phyloP scores from a whole-genome alignment of 2,797 vertebrate species.

The Siniperca undulata region DNA sequence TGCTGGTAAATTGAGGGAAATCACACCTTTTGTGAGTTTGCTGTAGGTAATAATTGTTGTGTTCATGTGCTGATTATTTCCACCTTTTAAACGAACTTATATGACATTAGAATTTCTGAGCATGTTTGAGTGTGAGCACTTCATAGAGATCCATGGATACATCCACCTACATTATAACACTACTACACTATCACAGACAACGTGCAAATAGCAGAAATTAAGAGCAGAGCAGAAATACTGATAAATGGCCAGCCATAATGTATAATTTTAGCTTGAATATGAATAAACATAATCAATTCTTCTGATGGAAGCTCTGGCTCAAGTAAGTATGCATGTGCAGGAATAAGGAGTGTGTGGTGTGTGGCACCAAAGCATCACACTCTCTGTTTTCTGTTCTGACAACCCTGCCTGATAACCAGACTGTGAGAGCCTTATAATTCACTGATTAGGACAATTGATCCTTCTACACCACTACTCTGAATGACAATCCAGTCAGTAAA shows the following conservation, averaged over 20 bases:
- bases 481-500: slow-evolving; percentile 52
- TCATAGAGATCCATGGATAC: neutral
- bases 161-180: neutral
- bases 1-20: slow-evolving; percentile 1
- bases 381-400: slow-evolving; percentile 15
- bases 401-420: slow-evolving; percentile 10
- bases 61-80: neutral
- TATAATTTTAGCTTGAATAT: slow-evolving; percentile 43
- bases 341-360: neutral
- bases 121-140: neutral
- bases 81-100: neutral
- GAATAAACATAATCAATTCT: neutral
- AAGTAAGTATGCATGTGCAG: slow-evolving; percentile 3
- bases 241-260: slow-evolving; percentile 54
- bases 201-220: slow-evolving; percentile 1
- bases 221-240: slow-evolving; percentile 48
- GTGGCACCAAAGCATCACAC: neutral
- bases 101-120: neutral
- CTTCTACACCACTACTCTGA: slow-evolving; percentile 15
- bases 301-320: slow-evolving; percentile 30
- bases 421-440: slow-evolving; percentile 42
- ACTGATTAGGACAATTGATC: slow-evolving; percentile 52
- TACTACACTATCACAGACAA: neutral
- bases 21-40: neutral
- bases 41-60: neutral